Evolutionary conservation across 2,113 vertebrate genomes (phyloP), one percentile per base, ranked within the genome.

Genomic region (Sterna hirundo): DNA sequence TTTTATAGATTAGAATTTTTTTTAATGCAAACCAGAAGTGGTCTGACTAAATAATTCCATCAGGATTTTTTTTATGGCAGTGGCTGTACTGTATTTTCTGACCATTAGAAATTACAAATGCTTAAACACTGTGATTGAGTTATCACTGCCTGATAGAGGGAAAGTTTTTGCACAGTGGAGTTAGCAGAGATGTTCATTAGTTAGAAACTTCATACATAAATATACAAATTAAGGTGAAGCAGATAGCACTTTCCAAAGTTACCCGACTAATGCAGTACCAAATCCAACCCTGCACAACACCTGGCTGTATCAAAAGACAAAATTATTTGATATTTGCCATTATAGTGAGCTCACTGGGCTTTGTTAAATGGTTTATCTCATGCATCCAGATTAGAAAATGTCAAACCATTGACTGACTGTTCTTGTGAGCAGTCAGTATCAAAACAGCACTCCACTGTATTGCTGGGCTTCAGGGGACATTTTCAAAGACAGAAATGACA

Each of bases 341-440:
- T 79, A 54, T 6, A 74, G 29, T 34, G 34, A 90, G 19, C 47
- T 78, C 47, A 26, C 18, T 42, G 49, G 32, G 20, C 46, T 82
- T 89, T 91, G 46, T 83, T 95, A 91, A 65, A 30, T 77, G 49
- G 42, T 26, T 89, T 94, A 92, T 62, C 70, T 65, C 72, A n/a
- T 44, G 54, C 18, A 77, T 61, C 38, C 86, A 74, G 86, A 93
- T 94, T 84, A 94, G 93, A 93, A 94, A 93, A 96, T 71, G 77
- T 95, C 89, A 91, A 46, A 91, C 57, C 58, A 42, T 52, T 92
- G 80, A 74, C 29, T 84, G 90, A 61, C 42, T 93, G 23, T 25
- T 95, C 79, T 93, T 92, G 70, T 69, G 72, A 95, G 82, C 74
- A 65, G 52, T 54, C 36, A 15, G 40, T 69, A 72, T 89, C 81